phyloP scores from a whole-genome alignment of 2,888 invertebrate species.

The Xanthostigma xanthostigma region DNA sequence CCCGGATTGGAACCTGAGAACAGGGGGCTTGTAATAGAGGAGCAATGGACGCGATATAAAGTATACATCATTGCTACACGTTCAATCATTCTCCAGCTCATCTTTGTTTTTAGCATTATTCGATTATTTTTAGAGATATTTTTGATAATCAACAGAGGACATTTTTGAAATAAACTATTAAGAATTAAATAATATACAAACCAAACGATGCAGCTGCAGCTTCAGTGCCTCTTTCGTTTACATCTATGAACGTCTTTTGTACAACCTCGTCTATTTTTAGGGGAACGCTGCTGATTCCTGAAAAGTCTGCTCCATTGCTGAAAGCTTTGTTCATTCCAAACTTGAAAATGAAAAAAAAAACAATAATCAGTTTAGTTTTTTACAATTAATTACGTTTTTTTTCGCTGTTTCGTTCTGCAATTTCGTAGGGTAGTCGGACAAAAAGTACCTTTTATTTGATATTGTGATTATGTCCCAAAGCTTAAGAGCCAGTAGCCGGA shows the following conservation, averaged over 20 bases:
- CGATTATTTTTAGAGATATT: not conserved
- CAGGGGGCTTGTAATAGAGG: too few species aligned
- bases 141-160: not conserved
- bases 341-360: conserved; percentile 8
- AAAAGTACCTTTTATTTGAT: too few species aligned
- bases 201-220: conserved; percentile 1
- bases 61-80: too few species aligned
- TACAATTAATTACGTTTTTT: too few species aligned
- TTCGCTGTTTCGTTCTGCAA: too few species aligned
- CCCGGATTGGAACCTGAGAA: too few species aligned
- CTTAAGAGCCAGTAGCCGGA: too few species aligned
- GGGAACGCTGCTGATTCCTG: not conserved
- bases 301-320: not conserved
- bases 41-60: too few species aligned
- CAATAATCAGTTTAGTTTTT: too few species aligned
- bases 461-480: too few species aligned
- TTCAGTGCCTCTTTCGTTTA: conserved; percentile 2
- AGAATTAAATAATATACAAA: not conserved
- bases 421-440: too few species aligned
- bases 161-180: not conserved
- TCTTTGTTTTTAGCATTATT: not conserved
- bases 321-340: conserved; percentile 14
- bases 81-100: too few species aligned
- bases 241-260: conserved; percentile 2
- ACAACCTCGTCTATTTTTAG: not conserved